Evolutionary conservation across 2,113 vertebrate species (phyloP), one percentile per base, ranked within the genome.

Genomic region (Otolemur garnettii): DNA sequence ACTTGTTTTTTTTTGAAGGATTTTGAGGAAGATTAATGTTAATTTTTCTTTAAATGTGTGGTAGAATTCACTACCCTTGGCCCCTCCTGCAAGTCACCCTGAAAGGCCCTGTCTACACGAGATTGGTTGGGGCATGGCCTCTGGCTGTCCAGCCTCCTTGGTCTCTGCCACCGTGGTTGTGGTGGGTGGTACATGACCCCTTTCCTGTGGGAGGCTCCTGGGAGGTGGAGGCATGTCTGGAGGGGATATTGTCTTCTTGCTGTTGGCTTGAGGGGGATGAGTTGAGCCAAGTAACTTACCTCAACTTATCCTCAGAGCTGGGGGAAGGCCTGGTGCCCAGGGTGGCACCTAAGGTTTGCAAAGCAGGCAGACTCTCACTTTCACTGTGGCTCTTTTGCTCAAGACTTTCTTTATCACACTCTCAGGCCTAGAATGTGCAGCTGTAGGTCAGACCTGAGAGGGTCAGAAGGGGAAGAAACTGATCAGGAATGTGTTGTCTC

Each of bases 401-500:
- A n/a, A 57, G 42, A 77, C 10, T 30, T 89, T 5, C 2, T 95
- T 24, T n/a, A 33, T 57, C 17, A 26, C 35, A 59, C 21, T 42
- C 71, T 53, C 33, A 45, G 75, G 42, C 50, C 45, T 91, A 30
- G 14, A 59, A n/a, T 1, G 7, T 79, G 4, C 69, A 60, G 35
- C 45, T 78, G 4, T 64, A 11, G n/a, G 33, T 68, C 12, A 24
- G 68, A 50, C 50, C 35, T 60, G 14, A 22, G 60, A 87, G n/a
- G 81, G 35, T 12, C 5, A 11, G 5, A 19, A 30, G 24, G 74
- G 80, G 91, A 90, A 66, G 38, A 89, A 77, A 15, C 75, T 92
- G n/a, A 84, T 81, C 38, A 28, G 74, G 74, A 59, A 26, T 84
- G 88, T 78, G 62, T 97, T 96, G 72, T 95, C 91, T 98, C 64